Conservation (phyloP, 2,797 vertebrate species). For the Coreius guichenoti region DNA sequence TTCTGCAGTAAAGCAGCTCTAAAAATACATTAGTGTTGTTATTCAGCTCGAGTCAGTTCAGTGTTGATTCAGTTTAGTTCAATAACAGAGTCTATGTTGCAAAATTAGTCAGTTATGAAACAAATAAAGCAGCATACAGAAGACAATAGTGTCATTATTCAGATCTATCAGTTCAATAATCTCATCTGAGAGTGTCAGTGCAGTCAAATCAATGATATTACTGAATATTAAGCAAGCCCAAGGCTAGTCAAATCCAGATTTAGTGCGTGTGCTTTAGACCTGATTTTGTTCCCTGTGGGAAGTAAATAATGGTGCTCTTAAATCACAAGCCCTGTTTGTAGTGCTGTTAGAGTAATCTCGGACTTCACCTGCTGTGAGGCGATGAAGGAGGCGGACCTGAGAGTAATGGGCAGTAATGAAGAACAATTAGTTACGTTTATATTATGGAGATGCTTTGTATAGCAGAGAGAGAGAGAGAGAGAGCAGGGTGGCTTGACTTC, state of each 20-base stretch:
- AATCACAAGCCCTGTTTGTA: conserved; percentile 12
- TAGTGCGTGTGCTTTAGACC: not conserved
- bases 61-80: not conserved
- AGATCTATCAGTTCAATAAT: not conserved
- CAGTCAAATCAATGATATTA: not conserved
- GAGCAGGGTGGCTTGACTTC: not conserved
- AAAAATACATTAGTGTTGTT: not conserved
- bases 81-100: not conserved
- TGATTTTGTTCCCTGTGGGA: not conserved
- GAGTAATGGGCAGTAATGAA: conserved; percentile 17
- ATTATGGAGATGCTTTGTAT: not conserved
- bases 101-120: not conserved
- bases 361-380: conserved; percentile 10
- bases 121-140: not conserved
- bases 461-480: not conserved
- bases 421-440: not conserved
- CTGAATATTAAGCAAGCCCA: not conserved
- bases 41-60: not conserved
- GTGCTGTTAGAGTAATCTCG: not conserved
- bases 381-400: conserved; percentile 9
- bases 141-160: not conserved
- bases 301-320: conserved; percentile 9
- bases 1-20: not conserved
- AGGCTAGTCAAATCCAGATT: not conserved
- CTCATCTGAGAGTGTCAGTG: not conserved